phyloP scores from a whole-genome alignment of 2,113 vertebrate genomes.

The Psittacus erithacus region DNA sequence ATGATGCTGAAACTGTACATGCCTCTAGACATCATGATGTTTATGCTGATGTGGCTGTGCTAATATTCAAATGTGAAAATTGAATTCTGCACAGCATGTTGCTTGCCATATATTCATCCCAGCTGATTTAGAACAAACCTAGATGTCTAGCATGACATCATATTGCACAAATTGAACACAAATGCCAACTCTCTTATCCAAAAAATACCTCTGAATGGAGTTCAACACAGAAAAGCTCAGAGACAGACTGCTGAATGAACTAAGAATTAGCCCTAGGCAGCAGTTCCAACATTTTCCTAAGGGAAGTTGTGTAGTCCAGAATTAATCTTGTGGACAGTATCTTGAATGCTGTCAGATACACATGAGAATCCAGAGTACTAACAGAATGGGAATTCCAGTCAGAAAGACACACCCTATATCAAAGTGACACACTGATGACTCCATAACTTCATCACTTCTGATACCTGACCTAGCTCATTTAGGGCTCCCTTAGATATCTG shows the following conservation, averaged over 20 bases:
- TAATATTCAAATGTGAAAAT: neutral
- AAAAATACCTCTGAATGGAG: neutral
- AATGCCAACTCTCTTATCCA: neutral
- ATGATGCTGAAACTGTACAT: neutral
- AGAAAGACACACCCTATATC: neutral
- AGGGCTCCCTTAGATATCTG: neutral
- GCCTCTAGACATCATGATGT: neutral
- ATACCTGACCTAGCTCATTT: neutral
- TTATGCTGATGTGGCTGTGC: neutral
- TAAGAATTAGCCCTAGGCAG: neutral
- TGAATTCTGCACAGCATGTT: neutral
- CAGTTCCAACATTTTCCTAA: neutral
- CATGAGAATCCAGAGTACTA: neutral
- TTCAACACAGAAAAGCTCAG: neutral
- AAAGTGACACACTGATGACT: neutral
- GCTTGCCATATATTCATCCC: neutral
- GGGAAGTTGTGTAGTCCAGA: neutral
- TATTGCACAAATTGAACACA: neutral
- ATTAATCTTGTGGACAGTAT: neutral
- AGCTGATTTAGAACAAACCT: neutral
- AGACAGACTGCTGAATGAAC: neutral
- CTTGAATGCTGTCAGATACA: neutral
- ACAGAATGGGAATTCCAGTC: neutral
- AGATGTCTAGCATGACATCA: neutral
- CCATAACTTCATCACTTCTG: neutral